phyloP scores from a whole-genome alignment of 2,888 invertebrate species.

The Phrixothrix hirtus region DNA sequence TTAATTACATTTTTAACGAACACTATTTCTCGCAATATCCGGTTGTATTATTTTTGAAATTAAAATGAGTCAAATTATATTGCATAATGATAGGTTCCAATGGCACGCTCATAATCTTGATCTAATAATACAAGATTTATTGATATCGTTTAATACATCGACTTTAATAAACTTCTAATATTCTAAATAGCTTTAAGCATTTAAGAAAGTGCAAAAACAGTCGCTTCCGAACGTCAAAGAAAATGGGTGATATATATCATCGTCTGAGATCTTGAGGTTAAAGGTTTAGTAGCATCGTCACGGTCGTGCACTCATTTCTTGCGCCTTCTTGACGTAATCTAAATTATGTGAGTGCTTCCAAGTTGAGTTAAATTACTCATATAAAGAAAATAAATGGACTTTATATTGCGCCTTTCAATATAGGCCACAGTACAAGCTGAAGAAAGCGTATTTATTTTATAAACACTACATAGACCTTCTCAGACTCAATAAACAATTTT shows the following conservation, averaged over 20 bases:
- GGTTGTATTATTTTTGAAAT: too few relatives aligned
- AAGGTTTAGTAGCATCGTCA: conserved; percentile 26
- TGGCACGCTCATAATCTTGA: too few relatives aligned
- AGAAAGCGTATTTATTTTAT: neutral
- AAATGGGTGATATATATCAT: conserved; percentile 11
- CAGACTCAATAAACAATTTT: too few relatives aligned
- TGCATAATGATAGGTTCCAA: too few relatives aligned
- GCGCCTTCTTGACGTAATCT: conserved; percentile 22
- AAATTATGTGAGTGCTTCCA: conserved; percentile 18
- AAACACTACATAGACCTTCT: too few relatives aligned
- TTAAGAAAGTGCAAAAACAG: neutral
- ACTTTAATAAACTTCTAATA: too few relatives aligned
- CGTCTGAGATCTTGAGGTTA: conserved; percentile 26
- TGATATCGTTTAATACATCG: too few relatives aligned
- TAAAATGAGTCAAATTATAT: too few relatives aligned
- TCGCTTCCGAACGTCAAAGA: neutral
- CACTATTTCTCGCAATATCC: too few relatives aligned
- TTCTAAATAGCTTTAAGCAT: neutral
- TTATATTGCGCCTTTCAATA: neutral
- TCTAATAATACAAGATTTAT: too few relatives aligned
- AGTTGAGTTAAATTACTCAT: conserved; percentile 10
- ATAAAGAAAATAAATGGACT: conserved; percentile 2
- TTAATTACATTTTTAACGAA: too few relatives aligned
- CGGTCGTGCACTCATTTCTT: conserved; percentile 26
- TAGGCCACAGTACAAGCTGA: too few relatives aligned